Conservation (phyloP, 2,113 vertebrate genomes). For the Lanius collurio region DNA sequence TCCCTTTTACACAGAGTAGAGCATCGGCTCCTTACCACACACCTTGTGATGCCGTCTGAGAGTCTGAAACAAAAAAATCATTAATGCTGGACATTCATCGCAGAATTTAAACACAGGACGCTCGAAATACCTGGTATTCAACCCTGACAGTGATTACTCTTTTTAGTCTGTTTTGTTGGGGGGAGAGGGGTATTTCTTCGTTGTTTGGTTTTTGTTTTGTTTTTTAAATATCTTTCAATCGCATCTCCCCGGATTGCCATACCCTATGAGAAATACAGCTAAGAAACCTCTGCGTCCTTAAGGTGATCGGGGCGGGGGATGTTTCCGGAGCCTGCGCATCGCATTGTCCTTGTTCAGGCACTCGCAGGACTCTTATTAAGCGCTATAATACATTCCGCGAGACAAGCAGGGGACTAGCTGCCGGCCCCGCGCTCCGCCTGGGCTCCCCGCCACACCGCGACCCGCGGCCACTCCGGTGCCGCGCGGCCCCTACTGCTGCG, state of each 20-base stretch:
- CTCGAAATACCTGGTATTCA: background rate
- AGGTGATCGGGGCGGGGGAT: background rate
- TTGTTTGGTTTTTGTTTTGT: too few relatives aligned
- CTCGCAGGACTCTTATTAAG: background rate
- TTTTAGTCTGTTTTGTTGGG: background rate
- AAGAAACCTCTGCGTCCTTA: background rate
- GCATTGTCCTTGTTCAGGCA: background rate
- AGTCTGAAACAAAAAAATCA: background rate
- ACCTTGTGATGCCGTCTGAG: background rate
- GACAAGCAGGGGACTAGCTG: accelerated
- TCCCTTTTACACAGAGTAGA: background rate
- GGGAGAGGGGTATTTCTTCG: background rate
- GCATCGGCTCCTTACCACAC: background rate
- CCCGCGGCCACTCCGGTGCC: background rate
- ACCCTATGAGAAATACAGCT: accelerated
- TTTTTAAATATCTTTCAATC: background rate
- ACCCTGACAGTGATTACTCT: background rate
- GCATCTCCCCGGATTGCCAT: accelerated
- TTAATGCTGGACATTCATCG: accelerated
- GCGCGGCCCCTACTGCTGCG: too few relatives aligned
- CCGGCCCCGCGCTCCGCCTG: background rate
- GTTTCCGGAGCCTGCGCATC: background rate
- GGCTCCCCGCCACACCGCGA: background rate
- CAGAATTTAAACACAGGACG: background rate
- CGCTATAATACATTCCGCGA: accelerated